A percentile compares a stretch with the other conserved stretches of the same genome.
These are phyloP conservation scores for Tretioscincus oriximinensis DNA, from an alignment of 2,113 vertebrate species.

Conservation along the genomic window DNA sequence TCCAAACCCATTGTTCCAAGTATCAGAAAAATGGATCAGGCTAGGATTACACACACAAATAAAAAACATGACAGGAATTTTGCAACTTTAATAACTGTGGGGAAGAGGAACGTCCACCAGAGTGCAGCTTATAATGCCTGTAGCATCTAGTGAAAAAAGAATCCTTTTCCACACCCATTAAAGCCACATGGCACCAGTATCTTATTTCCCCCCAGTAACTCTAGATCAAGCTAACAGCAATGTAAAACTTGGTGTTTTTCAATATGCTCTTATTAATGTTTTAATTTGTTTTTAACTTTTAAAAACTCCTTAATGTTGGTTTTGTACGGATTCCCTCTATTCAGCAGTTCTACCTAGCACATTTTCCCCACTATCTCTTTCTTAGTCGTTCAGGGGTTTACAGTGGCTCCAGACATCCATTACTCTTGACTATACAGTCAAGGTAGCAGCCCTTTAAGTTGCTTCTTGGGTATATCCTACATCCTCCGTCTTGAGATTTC, in stretches of 20 bases:
- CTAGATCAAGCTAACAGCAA: constrained; percentile 5
- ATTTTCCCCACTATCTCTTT: neutral
- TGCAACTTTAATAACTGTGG: no score
- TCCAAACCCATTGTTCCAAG: constrained; percentile 31
- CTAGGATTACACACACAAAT: neutral
- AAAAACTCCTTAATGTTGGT: constrained; percentile 59
- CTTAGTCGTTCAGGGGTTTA: constrained; percentile 38
- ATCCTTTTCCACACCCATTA: no score
- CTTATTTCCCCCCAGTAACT: no score
- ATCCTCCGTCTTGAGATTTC: neutral
- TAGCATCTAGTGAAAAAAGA: no score
- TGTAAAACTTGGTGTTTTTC: constrained; percentile 37
- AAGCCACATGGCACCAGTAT: no score
- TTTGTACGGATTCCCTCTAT: constrained; percentile 31
- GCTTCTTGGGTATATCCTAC: neutral
- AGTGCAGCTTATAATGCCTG: no score
- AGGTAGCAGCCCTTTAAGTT: neutral
- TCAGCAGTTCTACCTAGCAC: constrained; percentile 54
- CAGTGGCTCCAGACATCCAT: constrained; percentile 15
- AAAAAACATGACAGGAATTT: no score
- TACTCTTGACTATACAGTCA: neutral
- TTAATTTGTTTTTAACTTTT: constrained; percentile 65
- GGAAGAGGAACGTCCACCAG: no score
- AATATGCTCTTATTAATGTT: constrained; percentile 25
- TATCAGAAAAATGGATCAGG: constrained; percentile 35